Evolutionary conservation across 1,140 invertebrate genomes (phyloP), one percentile per base, ranked within the genome.

Genomic region (Papilio polytes): DNA sequence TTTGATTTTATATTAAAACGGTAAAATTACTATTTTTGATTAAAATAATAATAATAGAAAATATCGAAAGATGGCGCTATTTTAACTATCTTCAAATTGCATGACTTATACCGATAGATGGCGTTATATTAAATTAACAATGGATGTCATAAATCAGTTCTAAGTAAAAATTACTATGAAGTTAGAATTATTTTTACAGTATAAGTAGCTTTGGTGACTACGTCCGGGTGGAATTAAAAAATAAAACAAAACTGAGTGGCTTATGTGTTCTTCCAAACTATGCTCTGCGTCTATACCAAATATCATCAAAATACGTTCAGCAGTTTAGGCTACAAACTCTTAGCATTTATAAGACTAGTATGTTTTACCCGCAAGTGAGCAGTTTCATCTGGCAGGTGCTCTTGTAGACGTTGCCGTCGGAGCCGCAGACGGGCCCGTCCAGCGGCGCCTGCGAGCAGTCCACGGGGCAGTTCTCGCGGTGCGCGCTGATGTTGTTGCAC

Each of bases 331-430:
- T n/a, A n/a, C n/a, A n/a, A n/a, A n/a, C n/a, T n/a, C n/a, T n/a
- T n/a, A n/a, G n/a, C n/a, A n/a, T n/a, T n/a, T n/a, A n/a, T n/a
- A n/a, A n/a, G n/a, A n/a, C n/a, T n/a, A n/a, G n/a, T n/a, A n/a
- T n/a, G n/a, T n/a, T n/a, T 95, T 95, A 98, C 97, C 98, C 98
- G 94, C 98, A 99, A 66, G 98, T 99, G 6, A 98, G 95, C 74
- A 98, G 95, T 89, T 98, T 98, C 98, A 99, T 98, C 85, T 98
- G 97, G 90, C 99, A 99, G 8, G 98, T 98, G 80, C 97, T 99
- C 87, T 97, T 97, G 95, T 99, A 99, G 0, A 99, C 98, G 87
- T 98, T 98, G 44, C 98, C 98, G 91, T 99, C 98, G 78, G 97
- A 98, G 12, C 98, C 98, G 90, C 98, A 99, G 84, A 99, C 97